phyloP scores from a whole-genome alignment of 2,797 vertebrate species.

The Alectoris magna region DNA sequence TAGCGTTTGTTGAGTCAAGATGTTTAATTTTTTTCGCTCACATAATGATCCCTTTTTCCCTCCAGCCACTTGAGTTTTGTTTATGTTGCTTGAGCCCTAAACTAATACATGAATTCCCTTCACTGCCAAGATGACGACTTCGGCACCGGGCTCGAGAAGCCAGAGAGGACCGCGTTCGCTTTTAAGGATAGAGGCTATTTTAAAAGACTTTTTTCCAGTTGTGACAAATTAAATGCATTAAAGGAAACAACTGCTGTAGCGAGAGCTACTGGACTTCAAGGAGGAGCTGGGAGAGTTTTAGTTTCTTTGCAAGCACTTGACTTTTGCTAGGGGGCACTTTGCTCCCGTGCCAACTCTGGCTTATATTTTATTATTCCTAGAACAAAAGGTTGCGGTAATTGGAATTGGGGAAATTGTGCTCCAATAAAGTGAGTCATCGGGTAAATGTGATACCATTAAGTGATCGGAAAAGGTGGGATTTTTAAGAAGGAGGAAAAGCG shows the following conservation, averaged over 20 bases:
- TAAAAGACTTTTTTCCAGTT: constrained; percentile 21
- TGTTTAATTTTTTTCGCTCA: constrained; percentile 79
- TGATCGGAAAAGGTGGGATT: not conserved
- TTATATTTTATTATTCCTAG: constrained; percentile 6
- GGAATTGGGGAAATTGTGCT: not conserved
- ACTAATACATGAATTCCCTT: constrained; percentile 69
- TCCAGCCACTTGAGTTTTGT: constrained; percentile 80
- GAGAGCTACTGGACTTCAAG: not conserved
- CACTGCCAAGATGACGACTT: constrained; percentile 42
- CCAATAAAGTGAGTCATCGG: not conserved
- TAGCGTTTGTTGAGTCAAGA: constrained; percentile 73
- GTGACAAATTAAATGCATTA: constrained; percentile 28
- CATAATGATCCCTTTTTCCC: constrained; percentile 85
- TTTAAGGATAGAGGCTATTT: constrained; percentile 6
- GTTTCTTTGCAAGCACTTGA: not conserved
- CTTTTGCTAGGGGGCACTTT: constrained; percentile 12
- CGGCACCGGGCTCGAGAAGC: constrained; percentile 1
- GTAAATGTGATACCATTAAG: not conserved
- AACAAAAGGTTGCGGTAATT: not conserved
- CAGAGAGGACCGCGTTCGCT: not conserved
- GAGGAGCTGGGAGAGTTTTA: not conserved
- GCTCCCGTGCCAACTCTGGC: not conserved
- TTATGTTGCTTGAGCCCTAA: constrained; percentile 79
- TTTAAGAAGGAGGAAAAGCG: constrained; percentile 9
- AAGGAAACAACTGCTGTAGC: not conserved